Evolutionary conservation across 2,797 vertebrate genomes (phyloP), one percentile per base, ranked within the genome.

Genomic region (Sternarchorhynchus goeldii): DNA sequence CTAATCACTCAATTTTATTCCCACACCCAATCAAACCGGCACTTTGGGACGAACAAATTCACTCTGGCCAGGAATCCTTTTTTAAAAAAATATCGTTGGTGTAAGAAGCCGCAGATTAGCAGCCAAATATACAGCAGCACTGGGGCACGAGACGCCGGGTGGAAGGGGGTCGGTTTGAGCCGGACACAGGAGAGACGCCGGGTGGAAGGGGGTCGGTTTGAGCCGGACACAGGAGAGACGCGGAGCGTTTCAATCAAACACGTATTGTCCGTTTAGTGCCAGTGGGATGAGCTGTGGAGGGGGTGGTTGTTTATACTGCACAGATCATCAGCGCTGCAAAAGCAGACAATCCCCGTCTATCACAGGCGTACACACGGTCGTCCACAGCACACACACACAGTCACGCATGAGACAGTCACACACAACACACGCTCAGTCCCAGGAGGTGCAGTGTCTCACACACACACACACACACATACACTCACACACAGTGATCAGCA

Each of bases 351-450:
- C 31, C 72, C 58, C 25, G 17, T 55, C 57, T 70, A 21, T 39
- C 67, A 12, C 82, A 82, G 34, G 10, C 77, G 81, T 73, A 83
- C 85, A 83, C 83, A 5, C 81, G 77, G 32, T 79, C 84, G 6
- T 76, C 76, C 85, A 56, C 85, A 86, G 78, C 82, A 83, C 56
- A 32, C 78, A 73, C 53, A 55, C 60, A 32, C 80, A 68, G 60
- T 73, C 71, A 59, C 73, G 62, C 79, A 83, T n/a, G 73, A 67
- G 17, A 21, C 81, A 82, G 64, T 80, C 77, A 59, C 77, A 70
- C 82, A 75, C 76, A 81, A 79, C 82, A 81, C 58, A 57, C 76
- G 55, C 70, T 31, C 78, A 10, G 55, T 59, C 29, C 6, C 64
- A 77, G 65, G 66, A 72, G 36, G 71, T 73, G 71, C 39, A 73